These are phyloP conservation scores for Dendrocincla tyrannina DNA, from an alignment of 2,797 vertebrate species.

Conservation along the genomic window DNA sequence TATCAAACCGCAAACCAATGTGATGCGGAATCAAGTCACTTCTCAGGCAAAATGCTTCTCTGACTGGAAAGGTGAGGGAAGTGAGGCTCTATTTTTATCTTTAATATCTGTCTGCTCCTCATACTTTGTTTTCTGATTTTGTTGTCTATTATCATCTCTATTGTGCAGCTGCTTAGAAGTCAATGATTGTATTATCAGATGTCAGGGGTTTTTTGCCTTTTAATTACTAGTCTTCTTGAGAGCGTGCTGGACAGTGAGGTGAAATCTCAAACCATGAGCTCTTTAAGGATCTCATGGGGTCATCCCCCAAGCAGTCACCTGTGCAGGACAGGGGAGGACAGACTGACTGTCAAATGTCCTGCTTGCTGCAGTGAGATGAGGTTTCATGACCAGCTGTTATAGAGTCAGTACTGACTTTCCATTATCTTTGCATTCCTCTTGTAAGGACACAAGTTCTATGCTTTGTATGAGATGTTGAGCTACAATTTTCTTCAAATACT, in stretches of 20 bases:
- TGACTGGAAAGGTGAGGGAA: conserved; percentile 4
- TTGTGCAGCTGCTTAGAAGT: not conserved
- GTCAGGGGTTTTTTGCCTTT: not conserved
- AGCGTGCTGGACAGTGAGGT: not conserved
- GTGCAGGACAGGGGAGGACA: not conserved
- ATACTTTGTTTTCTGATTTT: not conserved
- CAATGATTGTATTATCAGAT: not conserved
- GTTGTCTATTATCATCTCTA: not conserved
- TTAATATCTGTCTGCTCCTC: not conserved
- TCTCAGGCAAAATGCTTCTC: conserved; percentile 31
- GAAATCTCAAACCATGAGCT: not conserved
- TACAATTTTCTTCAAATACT: not conserved
- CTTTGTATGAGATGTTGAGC: not conserved
- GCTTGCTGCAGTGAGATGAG: not conserved
- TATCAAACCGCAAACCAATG: not conserved
- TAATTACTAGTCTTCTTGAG: not conserved
- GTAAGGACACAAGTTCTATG: not conserved
- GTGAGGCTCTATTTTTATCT: not conserved
- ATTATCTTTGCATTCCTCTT: not conserved
- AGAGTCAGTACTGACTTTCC: not conserved
- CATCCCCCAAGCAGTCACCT: not conserved
- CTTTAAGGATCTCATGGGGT: not conserved
- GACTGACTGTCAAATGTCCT: not conserved
- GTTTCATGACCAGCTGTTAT: not conserved
- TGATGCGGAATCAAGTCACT: not conserved